Evolutionary conservation across 2,888 invertebrate genomes (phyloP).

Genomic region (Apeira syringaria): DNA sequence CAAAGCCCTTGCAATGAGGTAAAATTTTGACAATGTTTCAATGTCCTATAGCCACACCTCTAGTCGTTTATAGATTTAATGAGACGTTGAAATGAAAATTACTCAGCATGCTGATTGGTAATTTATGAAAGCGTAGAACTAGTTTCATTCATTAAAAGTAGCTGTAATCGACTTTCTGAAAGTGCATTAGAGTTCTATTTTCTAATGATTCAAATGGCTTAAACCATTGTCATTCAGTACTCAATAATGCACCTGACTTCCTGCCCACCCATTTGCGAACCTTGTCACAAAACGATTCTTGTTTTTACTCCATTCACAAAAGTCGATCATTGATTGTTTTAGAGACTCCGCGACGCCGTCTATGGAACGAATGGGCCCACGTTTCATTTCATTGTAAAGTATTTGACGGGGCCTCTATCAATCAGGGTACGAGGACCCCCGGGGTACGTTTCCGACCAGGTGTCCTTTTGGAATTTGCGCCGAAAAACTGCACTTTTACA

Average conservation of each 20-base stretch:
- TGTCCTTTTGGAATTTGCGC: constrained; percentile 79
- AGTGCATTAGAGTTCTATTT: too few relatives aligned
- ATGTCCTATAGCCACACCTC: too few relatives aligned
- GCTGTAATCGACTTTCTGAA: too few relatives aligned
- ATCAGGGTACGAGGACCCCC: constrained; percentile 71
- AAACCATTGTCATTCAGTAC: constrained; percentile 13
- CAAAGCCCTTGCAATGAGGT: too few relatives aligned
- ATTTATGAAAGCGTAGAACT: too few relatives aligned
- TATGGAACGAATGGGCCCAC: constrained; percentile 49
- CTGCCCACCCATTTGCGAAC: constrained; percentile 57
- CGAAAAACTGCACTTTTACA: constrained; percentile 73
- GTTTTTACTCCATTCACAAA: constrained; percentile 76
- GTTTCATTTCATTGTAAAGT: constrained; percentile 58
- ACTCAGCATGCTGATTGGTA: too few relatives aligned
- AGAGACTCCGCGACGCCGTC: constrained; percentile 77
- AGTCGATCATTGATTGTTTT: constrained; percentile 81
- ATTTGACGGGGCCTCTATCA: constrained; percentile 75
- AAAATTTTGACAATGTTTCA: too few relatives aligned
- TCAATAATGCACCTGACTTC: constrained; percentile 62
- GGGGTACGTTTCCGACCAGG: constrained; percentile 82
- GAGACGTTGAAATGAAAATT: too few relatives aligned
- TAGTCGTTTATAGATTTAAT: too few relatives aligned
- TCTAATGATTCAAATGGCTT: constrained; percentile 1
- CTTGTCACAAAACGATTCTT: constrained; percentile 63
- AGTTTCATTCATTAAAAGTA: too few relatives aligned